phyloP scores from a whole-genome alignment of 2,113 vertebrate species.

The Neodon shergylaensis region DNA sequence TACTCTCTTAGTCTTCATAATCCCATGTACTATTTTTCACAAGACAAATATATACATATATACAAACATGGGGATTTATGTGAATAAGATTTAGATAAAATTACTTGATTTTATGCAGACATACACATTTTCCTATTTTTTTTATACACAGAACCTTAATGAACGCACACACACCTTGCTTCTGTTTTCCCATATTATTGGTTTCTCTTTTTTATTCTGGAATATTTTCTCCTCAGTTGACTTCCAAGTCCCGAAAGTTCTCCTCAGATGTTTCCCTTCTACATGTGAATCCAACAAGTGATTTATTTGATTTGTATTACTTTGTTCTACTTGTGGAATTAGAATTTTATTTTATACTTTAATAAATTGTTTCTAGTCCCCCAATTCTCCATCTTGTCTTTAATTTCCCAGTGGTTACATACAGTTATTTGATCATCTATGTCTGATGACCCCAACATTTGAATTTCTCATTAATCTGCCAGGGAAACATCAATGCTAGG shows the following conservation, averaged over 20 bases:
- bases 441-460: neutral
- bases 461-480: neutral
- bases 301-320: conserved; percentile 42
- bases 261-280: conserved; percentile 27
- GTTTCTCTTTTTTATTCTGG: neutral
- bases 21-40: neutral
- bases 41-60: neutral
- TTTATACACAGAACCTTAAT: neutral
- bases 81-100: neutral
- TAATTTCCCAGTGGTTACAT: neutral
- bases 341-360: conserved; percentile 18
- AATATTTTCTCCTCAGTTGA: conserved; percentile 13
- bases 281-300: neutral
- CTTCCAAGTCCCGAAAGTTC: neutral
- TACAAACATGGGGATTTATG: neutral
- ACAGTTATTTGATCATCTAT: neutral
- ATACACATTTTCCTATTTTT: neutral
- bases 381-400: conserved; percentile 41
- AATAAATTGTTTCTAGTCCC: neutral
- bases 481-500: neutral
- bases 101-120: neutral
- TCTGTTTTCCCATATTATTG: neutral
- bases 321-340: conserved; percentile 1
- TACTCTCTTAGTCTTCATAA: neutral
- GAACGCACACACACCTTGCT: neutral